Conservation (phyloP, 2,888 invertebrate species). For the Athalia rosae region DNA sequence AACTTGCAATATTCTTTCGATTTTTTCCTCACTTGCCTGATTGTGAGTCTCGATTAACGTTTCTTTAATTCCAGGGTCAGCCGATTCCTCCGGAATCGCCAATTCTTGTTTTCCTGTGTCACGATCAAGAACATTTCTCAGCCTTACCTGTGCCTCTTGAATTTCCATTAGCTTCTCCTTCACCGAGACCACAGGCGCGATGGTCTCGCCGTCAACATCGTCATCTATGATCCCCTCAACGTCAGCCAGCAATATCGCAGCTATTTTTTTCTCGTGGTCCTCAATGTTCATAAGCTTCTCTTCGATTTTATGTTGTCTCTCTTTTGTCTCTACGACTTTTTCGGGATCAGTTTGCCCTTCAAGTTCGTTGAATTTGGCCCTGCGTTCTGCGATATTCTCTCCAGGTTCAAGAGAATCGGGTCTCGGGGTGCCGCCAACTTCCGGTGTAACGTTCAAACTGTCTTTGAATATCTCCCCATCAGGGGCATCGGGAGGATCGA, state of each 20-base stretch:
- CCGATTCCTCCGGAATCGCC: neutral
- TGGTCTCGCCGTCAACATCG: too few relatives aligned
- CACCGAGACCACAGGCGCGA: too few relatives aligned
- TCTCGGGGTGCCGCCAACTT: conserved; percentile 50
- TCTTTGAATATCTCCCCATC: conserved; percentile 71
- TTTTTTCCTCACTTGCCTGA: conserved; percentile 38
- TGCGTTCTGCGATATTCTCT: conserved; percentile 4
- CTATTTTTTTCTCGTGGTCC: too few relatives aligned
- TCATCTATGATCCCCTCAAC: too few relatives aligned
- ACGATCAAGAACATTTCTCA: neutral
- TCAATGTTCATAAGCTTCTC: neutral
- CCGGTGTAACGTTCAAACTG: conserved; percentile 72
- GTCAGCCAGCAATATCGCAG: too few relatives aligned
- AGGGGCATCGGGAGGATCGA: conserved; percentile 35
- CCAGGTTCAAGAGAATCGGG: conserved; percentile 60
- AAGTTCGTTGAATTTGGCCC: conserved; percentile 1
- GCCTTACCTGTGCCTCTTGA: too few relatives aligned
- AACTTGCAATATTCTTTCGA: neutral
- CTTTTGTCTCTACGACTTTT: conserved; percentile 38
- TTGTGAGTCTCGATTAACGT: conserved; percentile 58
- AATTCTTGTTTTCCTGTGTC: neutral
- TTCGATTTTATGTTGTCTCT: conserved; percentile 38
- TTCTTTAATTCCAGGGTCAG: conserved; percentile 36
- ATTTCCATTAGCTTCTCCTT: too few relatives aligned
- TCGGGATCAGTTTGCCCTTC: neutral